Evolutionary conservation across 2,797 vertebrate species (phyloP).

Genomic region (Mus caroli): DNA sequence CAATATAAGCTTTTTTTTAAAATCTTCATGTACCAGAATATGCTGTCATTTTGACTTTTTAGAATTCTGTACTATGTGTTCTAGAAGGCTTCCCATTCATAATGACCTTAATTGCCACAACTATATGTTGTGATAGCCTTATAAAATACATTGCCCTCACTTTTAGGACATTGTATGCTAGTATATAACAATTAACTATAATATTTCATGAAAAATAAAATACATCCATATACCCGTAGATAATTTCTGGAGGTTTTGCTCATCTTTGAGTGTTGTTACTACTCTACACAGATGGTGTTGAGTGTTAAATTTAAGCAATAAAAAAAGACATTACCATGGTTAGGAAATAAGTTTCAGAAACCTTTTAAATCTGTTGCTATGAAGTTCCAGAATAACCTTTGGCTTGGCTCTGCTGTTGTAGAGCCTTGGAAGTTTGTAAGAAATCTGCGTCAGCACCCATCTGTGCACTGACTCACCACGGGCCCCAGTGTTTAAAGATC

Average conservation of each 20-base stretch:
- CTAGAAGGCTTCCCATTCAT: constrained; percentile 28
- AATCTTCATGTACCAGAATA: constrained; percentile 53
- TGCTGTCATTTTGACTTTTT: constrained; percentile 27
- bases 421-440: neutral
- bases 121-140: neutral
- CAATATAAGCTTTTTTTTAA: neutral
- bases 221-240: constrained; percentile 1
- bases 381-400: constrained; percentile 20
- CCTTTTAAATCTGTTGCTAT: constrained; percentile 44
- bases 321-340: constrained; percentile 33
- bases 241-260: constrained; percentile 10
- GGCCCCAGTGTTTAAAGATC: neutral
- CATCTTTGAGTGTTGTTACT: neutral
- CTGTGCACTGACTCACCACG: constrained; percentile 8
- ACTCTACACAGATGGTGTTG: neutral
- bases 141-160: neutral
- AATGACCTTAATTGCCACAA: neutral
- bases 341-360: constrained; percentile 58
- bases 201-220: constrained; percentile 42
- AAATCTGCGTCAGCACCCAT: neutral
- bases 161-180: constrained; percentile 18
- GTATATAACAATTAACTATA: neutral
- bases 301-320: constrained; percentile 23
- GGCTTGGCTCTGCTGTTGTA: constrained; percentile 4
- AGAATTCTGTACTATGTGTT: neutral